A percentile compares a stretch with the other conserved stretches of the same genome.
These are phyloP conservation scores for Heteractis magnifica DNA, from an alignment of 92 coral and sea anemone genomes.

Conservation along the genomic window DNA sequence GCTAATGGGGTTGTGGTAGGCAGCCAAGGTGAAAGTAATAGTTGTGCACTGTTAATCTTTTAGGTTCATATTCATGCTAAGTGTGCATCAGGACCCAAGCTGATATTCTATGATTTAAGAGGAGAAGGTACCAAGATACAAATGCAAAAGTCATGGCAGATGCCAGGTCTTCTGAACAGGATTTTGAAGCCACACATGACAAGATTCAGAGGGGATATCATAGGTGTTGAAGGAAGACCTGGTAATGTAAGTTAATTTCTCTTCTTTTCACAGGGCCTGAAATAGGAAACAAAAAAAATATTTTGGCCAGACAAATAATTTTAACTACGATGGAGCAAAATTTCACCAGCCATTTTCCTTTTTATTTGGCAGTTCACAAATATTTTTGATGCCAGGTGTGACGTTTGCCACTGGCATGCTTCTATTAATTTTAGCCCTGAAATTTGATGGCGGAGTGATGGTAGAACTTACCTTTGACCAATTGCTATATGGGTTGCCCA, in stretches of 20 bases:
- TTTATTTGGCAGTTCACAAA: too few species aligned
- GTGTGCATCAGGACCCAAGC: conserved; percentile 83
- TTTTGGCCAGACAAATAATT: too few species aligned
- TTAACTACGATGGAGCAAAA: too few species aligned
- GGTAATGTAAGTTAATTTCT: conserved; percentile 63
- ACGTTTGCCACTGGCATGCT: too few species aligned
- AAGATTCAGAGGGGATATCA: conserved; percentile 94
- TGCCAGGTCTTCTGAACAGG: conserved; percentile 88
- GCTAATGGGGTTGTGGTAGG: too few species aligned
- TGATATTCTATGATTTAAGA: conserved; percentile 91
- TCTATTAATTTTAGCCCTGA: too few species aligned
- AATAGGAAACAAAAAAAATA: not conserved
- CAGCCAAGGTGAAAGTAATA: too few species aligned
- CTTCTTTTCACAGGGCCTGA: not conserved
- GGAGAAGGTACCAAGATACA: conserved; percentile 95
- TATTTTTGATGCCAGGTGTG: too few species aligned
- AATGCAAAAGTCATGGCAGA: conserved; percentile 79
- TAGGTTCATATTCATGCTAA: conserved; percentile 96
- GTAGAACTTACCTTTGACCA: too few species aligned
- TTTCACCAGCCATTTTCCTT: too few species aligned
- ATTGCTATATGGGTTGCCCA: too few species aligned
- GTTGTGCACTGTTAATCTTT: not conserved
- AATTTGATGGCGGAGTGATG: too few species aligned
- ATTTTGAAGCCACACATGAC: conserved; percentile 71
- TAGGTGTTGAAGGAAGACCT: conserved; percentile 88